Conservation (phyloP, 2,113 vertebrate species). For the Urocitellus parryii region DNA sequence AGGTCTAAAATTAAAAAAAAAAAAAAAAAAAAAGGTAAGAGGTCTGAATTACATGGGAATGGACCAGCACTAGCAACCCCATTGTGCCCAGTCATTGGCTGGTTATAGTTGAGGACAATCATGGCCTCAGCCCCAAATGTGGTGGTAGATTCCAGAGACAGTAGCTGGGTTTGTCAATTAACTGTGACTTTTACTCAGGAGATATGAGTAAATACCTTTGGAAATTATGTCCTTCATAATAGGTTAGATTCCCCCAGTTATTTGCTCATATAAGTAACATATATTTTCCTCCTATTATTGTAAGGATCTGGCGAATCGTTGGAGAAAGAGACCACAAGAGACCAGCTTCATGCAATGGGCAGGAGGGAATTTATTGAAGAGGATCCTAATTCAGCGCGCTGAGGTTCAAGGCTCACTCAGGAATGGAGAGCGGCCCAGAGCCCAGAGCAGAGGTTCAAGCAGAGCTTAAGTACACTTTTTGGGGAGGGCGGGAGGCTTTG, state of each 20-base stretch:
- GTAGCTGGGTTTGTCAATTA: background rate
- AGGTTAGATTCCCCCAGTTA: background rate
- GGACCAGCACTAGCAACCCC: background rate
- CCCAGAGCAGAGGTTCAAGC: too few relatives aligned
- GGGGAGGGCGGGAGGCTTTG: too few relatives aligned
- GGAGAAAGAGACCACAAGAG: too few relatives aligned
- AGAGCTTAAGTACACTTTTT: too few relatives aligned
- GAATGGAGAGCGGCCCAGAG: too few relatives aligned
- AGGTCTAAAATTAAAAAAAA: background rate
- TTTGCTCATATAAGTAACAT: background rate
- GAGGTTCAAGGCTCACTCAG: too few relatives aligned
- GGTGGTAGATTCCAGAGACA: background rate
- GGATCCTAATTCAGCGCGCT: too few relatives aligned
- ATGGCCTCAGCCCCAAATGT: background rate
- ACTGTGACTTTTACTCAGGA: background rate
- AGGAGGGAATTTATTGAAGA: too few relatives aligned
- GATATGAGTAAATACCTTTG: background rate
- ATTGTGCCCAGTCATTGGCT: background rate
- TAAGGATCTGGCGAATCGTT: too few relatives aligned
- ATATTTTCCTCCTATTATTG: constrained; percentile 24
- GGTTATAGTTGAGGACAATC: background rate
- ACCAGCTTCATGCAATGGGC: too few relatives aligned
- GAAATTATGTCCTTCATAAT: background rate
- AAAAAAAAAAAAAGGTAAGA: background rate
- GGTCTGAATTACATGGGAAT: background rate